A percentile compares a stretch with the other conserved stretches of the same genome.
Conservation (phyloP, 2,797 vertebrate genomes). For the Hoplostethus atlanticus region DNA sequence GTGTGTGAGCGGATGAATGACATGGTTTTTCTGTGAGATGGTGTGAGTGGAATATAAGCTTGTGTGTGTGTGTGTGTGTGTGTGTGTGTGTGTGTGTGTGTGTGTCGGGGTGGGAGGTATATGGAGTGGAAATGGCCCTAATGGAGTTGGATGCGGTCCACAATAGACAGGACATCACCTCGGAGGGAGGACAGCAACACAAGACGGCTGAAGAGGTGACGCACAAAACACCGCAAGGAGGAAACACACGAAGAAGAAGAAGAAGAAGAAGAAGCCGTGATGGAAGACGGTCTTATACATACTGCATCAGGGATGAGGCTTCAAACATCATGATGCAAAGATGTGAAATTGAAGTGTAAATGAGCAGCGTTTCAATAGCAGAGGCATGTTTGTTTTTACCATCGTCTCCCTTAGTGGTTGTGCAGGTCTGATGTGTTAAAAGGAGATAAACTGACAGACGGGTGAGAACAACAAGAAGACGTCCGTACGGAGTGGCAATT, state of each 20-base stretch:
- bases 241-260: constrained; percentile 3
- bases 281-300: no score
- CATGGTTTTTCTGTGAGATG: constrained; percentile 38
- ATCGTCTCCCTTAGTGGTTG: background rate
- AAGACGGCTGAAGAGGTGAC: no score
- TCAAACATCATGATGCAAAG: no score
- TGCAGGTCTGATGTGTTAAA: background rate
- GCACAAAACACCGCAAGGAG: no score
- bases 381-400: background rate
- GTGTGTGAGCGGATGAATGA: constrained; percentile 32
- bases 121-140: constrained; percentile 75
- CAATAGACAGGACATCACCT: constrained; percentile 73
- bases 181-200: constrained; percentile 8
- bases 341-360: no score
- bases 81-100: constrained; percentile 51
- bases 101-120: constrained; percentile 56
- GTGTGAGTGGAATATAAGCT: constrained; percentile 22
- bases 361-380: no score
- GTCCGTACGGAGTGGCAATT: constrained; percentile 6
- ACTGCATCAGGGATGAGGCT: no score
- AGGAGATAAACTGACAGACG: background rate
- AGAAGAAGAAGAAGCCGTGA: background rate
- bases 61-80: constrained; percentile 32
- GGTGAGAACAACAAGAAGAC: background rate
- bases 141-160: constrained; percentile 81